Base-by-base conservation (phyloP, 2,797 vertebrate genomes). In the Pitangus sulphuratus region DNA sequence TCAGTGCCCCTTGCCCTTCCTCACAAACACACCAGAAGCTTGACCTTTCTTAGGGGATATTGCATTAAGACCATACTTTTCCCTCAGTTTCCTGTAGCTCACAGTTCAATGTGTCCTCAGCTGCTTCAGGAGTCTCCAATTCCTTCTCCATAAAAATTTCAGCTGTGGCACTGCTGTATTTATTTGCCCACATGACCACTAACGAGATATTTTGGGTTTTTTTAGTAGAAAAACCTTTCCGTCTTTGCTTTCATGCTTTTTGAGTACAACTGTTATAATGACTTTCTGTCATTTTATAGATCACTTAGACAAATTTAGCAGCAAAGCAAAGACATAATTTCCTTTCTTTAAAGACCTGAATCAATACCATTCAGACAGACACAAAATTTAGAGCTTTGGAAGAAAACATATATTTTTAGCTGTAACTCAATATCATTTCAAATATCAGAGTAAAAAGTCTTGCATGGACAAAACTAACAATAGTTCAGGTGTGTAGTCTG, bases 271-370 rank as follows among this genome's bases (percentile, higher is more conserved):
- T 64, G 25, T 22, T 65, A 47, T 9, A 87, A 79, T 62, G 60
- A 75, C 78, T 81, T 93, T 76, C 66, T 85, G 82, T 51, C 72
- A 88, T 89, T 90, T 87, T 93, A 93, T 47, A 88, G 72, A 84
- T 88, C 61, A 79, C 74, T 92, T 65, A 58, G 62, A 90, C 39
- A 92, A 95, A 92, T 90, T 85, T 81, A 92, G 76, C 61, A 90
- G 84, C 61, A 91, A 89, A 88, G 77, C 66, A 79, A 84, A 93
- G 45, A 58, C 74, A 37, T 72, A 68, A 86, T 76, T 93, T 93
- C 87, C 72, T 81, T 92, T 82, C 58, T 86, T 82, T 85, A 84
- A 93, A 92, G 79, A 69, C 44, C 21, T 48, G 35, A 93, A 94
- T 81, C 58, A 35, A 91, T 93, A 93, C 58, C 74, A 91, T 70